Evolutionary conservation across 2,888 invertebrate species (phyloP), one percentile per base, ranked within the genome.

Genomic region (Disparrhopalites patrizii): DNA sequence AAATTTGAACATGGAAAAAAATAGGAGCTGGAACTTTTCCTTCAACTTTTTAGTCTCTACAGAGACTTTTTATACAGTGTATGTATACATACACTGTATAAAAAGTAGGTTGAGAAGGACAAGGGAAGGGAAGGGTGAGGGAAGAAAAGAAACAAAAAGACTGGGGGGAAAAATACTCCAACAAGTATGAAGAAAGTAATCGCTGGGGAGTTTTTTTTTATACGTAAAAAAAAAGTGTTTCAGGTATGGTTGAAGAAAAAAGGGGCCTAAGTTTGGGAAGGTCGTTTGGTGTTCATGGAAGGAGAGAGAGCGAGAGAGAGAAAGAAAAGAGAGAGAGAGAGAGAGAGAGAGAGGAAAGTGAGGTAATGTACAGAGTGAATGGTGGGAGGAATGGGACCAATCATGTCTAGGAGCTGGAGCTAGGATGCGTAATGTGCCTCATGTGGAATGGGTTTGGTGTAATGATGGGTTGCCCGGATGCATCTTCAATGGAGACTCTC

Each of bases 341-440:
- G 54, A 54, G 28, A 54, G 28, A 54, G 28, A 54, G 54, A 54
- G 30, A n/a, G 30, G 30, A 18, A 33, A 55, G n/a, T 10, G 43
- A 10, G 43, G 43, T 43, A 43, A 43, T 43, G 43, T 43, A 43
- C 8, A 15, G 43, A 43, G 43, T 43, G 43, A 33, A 58, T 58
- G 58, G 58, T 58, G 58, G 58, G 58, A 58, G 58, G 50, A 60
- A 60, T 60, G 60, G 60, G 47, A 60, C 60, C 50, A 60, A 60
- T 60, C 60, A 60, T 60, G 60, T 60, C 43, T 60, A 27, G 47
- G 31, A 50, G 60, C 60, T 28, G 23, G 43, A 60, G 60, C 50
- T 60, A 25, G 47, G 43, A 60, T 60, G 60, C 60, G 60, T 60
- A 60, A 60, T 60, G 47, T 40, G 40, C 58, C 58, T 58, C 58